phyloP scores from a whole-genome alignment of 1,140 invertebrate species.

The Caenorhabditis brenneri region DNA sequence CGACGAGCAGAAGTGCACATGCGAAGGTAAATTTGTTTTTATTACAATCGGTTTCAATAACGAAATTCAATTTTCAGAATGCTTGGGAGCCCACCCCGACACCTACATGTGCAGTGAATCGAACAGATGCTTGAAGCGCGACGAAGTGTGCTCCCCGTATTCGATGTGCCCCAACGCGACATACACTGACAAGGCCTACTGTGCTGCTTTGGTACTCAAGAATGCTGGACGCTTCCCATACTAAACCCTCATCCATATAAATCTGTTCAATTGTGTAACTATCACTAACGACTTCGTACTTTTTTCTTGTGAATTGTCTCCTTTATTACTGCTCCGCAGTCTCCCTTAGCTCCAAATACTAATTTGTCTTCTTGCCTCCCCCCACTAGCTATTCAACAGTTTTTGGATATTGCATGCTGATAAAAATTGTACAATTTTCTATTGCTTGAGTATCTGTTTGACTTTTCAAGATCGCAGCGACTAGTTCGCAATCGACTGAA shows the following conservation, averaged over 20 bases:
- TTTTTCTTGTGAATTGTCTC: not conserved
- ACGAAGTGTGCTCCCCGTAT: conserved; percentile 49
- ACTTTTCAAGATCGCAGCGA: too few species aligned
- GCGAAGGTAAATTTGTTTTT: conserved; percentile 43
- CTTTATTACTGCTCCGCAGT: too few species aligned
- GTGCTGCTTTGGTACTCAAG: conserved; percentile 37
- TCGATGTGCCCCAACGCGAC: conserved; percentile 53
- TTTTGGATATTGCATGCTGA: conserved; percentile 1
- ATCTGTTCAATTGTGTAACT: not conserved
- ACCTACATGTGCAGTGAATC: conserved; percentile 47
- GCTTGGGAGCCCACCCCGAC: conserved; percentile 18
- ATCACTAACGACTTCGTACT: not conserved
- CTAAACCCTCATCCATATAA: not conserved
- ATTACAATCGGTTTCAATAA: too few species aligned
- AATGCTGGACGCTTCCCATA: not conserved
- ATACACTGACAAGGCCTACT: conserved; percentile 36
- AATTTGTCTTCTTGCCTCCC: too few species aligned
- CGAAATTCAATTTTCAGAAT: conserved; percentile 30
- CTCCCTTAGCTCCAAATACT: not conserved
- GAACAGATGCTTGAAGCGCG: conserved; percentile 44
- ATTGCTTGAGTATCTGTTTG: too few species aligned
- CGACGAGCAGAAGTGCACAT: conserved; percentile 48
- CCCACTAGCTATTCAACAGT: not conserved
- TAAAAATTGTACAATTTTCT: too few species aligned
- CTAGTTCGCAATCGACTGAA: too few species aligned